Evolutionary conservation across 2,888 invertebrate species (phyloP).

Genomic region (Amphipyra tragopoginis): DNA sequence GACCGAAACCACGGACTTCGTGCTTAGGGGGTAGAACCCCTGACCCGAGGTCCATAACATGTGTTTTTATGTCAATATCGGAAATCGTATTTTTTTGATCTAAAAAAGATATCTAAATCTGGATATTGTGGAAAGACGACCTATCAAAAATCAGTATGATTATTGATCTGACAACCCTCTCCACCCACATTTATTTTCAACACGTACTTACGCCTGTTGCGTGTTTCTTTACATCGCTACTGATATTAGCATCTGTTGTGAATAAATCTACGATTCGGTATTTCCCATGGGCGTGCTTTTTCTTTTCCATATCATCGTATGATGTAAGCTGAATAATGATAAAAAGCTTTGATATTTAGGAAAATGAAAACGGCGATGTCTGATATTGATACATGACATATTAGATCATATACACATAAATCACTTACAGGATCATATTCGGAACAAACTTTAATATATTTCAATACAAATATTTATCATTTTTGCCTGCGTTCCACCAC

Average conservation of each 20-base stretch:
- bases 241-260: slow-evolving; percentile 16
- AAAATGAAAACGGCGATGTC: background rate
- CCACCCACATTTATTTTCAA: too few species aligned
- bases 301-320: background rate
- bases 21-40: too few species aligned
- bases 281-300: slow-evolving; percentile 1
- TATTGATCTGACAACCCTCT: too few species aligned
- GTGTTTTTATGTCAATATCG: too few species aligned
- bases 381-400: background rate
- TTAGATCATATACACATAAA: background rate
- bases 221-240: background rate
- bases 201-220: background rate
- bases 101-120: too few species aligned
- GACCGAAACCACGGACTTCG: too few species aligned
- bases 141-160: too few species aligned
- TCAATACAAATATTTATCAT: background rate
- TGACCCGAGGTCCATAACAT: too few species aligned
- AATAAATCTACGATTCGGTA: slow-evolving; percentile 20
- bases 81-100: too few species aligned
- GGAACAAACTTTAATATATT: background rate
- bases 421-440: background rate
- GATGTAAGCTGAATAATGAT: slow-evolving; percentile 14
- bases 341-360: background rate
- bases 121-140: too few species aligned
- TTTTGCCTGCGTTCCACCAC: too few species aligned